A percentile compares a stretch with the other conserved stretches of the same genome.
Conservation (phyloP, 2,888 invertebrate species). For the Corythucha ciliata region DNA sequence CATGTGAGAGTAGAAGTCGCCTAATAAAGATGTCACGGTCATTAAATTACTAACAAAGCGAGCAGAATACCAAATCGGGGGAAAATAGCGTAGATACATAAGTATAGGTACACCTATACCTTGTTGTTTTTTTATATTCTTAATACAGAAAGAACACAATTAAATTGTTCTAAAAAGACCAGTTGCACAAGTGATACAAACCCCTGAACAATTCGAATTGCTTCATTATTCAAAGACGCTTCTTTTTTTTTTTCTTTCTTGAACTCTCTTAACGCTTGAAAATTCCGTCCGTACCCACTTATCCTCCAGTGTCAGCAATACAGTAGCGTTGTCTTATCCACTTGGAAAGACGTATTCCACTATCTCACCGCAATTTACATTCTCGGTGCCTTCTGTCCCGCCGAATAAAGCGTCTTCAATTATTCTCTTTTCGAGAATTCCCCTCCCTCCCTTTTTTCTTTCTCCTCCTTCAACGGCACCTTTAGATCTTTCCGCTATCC, state of each 20-base stretch:
- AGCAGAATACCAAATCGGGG: no score
- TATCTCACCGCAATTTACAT: slow-evolving; percentile 6
- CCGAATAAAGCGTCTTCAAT: slow-evolving; percentile 1
- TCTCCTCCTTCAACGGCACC: background rate
- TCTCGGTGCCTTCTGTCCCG: background rate
- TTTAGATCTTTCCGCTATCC: no score
- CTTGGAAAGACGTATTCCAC: background rate
- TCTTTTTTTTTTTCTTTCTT: background rate
- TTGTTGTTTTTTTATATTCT: no score
- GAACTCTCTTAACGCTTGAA: no score
- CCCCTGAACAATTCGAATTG: background rate
- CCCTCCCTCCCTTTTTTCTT: background rate
- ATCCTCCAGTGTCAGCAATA: slow-evolving; percentile 18
- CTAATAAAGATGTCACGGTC: no score
- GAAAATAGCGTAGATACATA: background rate
- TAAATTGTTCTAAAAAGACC: no score
- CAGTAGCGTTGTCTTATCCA: slow-evolving; percentile 6
- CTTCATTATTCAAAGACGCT: slow-evolving; percentile 1
- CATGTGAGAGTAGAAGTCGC: no score
- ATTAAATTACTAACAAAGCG: no score
- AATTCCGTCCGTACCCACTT: slow-evolving; percentile 17
- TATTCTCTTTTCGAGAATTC: slow-evolving; percentile 1
- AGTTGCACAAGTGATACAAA: no score
- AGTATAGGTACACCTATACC: no score
- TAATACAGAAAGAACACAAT: no score